phyloP scores from a whole-genome alignment of 2,888 invertebrate genomes.

The Sarcophaga rosellei region DNA sequence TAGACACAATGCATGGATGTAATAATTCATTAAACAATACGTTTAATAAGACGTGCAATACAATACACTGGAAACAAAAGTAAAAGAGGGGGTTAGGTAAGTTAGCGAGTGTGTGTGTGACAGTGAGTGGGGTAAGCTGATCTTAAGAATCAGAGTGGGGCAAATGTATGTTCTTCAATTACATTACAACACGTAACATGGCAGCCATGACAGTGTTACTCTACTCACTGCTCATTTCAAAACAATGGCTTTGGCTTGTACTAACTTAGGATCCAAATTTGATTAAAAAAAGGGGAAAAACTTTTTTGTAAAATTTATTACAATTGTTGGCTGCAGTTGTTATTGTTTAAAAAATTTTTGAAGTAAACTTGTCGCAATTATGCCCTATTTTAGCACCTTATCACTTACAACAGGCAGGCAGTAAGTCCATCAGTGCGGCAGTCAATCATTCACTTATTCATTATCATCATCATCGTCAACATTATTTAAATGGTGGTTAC shows the following conservation, averaged over 20 bases:
- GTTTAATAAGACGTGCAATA: constrained; percentile 35
- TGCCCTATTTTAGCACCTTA: constrained; percentile 67
- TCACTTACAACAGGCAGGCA: constrained; percentile 53
- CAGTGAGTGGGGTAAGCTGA: neutral
- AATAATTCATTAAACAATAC: constrained; percentile 56
- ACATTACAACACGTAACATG: constrained; percentile 69
- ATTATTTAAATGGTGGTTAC: constrained; percentile 45
- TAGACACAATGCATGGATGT: constrained; percentile 44
- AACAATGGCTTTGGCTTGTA: neutral
- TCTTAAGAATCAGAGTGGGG: constrained; percentile 6
- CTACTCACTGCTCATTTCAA: constrained; percentile 11
- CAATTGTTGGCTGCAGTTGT: constrained; percentile 8
- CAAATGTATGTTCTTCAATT: constrained; percentile 23
- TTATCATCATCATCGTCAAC: neutral
- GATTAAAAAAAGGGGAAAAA: too few species aligned
- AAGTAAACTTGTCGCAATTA: constrained; percentile 63
- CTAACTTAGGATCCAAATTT: neutral
- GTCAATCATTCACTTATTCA: neutral
- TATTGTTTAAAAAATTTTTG: constrained; percentile 2
- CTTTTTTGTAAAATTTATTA: too few species aligned
- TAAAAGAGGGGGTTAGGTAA: neutral
- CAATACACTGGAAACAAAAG: neutral
- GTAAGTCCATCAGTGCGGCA: constrained; percentile 18
- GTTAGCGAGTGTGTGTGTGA: constrained; percentile 5
- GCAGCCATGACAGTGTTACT: constrained; percentile 65